A percentile compares a stretch with the other conserved stretches of the same genome.
phyloP scores from a whole-genome alignment of 1,140 invertebrate species.

The Meloidogyne exigua region DNA sequence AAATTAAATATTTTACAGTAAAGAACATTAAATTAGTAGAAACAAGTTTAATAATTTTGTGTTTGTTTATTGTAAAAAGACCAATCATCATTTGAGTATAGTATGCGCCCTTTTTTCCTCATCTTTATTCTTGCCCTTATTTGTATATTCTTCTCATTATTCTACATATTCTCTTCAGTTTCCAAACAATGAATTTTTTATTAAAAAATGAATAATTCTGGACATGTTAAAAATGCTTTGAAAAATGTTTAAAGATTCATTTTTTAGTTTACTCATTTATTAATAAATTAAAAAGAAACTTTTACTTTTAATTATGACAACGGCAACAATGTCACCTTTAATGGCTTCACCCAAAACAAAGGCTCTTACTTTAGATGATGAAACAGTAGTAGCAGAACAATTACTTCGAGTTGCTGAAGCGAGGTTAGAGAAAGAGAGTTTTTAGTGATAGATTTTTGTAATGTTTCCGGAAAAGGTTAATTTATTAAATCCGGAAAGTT shows the following conservation, averaged over 20 bases:
- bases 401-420: conserved; percentile 21
- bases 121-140: background rate
- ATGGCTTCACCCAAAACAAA: conserved; percentile 10
- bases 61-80: background rate
- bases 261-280: too few relatives aligned
- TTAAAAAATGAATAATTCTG: too few relatives aligned
- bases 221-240: too few relatives aligned
- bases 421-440: conserved; percentile 7
- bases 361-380: background rate
- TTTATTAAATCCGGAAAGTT: background rate
- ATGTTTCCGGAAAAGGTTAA: background rate
- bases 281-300: too few relatives aligned
- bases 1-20: too few relatives aligned
- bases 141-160: background rate
- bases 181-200: background rate
- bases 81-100: background rate
- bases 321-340: background rate
- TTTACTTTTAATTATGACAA: background rate
- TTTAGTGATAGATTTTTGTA: background rate
- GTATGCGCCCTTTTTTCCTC: background rate
- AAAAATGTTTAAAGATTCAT: background rate
- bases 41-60: background rate
- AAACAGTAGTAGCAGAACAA: conserved; percentile 4
- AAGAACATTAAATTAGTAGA: too few relatives aligned
- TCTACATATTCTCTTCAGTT: background rate